These are phyloP conservation scores for Drosophila ohnishii DNA, from an alignment of 1,140 invertebrate species.

Conservation along the genomic window DNA sequence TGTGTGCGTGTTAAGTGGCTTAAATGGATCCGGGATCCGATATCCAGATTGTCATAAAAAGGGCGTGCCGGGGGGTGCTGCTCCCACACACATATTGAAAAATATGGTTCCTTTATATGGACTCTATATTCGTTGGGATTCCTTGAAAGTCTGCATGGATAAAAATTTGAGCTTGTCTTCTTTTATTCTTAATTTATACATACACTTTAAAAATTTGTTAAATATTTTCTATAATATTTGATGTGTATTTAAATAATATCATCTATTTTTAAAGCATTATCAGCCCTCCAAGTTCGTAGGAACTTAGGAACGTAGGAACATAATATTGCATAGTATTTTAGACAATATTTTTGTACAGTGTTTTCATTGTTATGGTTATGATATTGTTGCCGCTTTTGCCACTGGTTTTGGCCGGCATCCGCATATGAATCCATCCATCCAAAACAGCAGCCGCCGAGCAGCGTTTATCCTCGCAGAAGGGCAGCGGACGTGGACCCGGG, in stretches of 20 bases:
- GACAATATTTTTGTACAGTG: conserved; percentile 15
- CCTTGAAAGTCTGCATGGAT: conserved; percentile 1
- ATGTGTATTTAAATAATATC: too few species aligned
- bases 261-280: neutral
- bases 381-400: conserved; percentile 67
- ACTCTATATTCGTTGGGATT: conserved; percentile 4
- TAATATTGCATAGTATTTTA: neutral
- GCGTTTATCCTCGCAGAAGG: conserved; percentile 27
- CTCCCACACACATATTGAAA: conserved; percentile 33
- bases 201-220: neutral
- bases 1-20: conserved; percentile 70
- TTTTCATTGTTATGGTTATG: conserved; percentile 67
- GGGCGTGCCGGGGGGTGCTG: conserved; percentile 13
- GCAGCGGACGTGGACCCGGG: conserved; percentile 1
- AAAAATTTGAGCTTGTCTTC: neutral
- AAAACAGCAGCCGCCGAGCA: conserved; percentile 25
- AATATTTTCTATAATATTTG: neutral
- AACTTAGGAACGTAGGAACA: too few species aligned
- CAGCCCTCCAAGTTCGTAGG: neutral
- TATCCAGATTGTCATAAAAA: conserved; percentile 59
- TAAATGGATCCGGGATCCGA: conserved; percentile 59
- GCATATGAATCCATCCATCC: conserved; percentile 74
- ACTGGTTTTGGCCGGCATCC: conserved; percentile 13
- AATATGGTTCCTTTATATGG: conserved; percentile 14
- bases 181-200: neutral